Base-by-base conservation (phyloP, 1,140 invertebrate genomes). In the Cydia fagiglandana region DNA sequence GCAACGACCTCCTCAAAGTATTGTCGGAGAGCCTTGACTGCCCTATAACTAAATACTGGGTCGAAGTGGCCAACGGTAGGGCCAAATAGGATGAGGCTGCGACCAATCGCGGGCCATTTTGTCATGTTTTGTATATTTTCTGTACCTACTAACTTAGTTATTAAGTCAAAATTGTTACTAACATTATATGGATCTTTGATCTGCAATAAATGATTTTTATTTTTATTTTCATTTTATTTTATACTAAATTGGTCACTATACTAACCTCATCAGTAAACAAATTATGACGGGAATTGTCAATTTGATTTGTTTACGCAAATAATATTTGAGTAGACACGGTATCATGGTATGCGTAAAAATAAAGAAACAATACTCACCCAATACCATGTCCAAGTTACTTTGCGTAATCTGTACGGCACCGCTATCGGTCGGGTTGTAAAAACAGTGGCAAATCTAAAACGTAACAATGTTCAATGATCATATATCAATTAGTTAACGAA, bases 351-450 rank as follows among this genome's bases (percentile, higher is more conserved):
- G 28, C 24, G 53, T 28, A 41, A 24, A 74, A 61, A 66, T 15
- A 74, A 24, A 15, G n/a, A 74, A 74, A 50, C 24, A 50, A 45
- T 77, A 87, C 93, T 95, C 94, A 98, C 97, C 96, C 94, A 98
- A 94, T 78, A 96, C 96, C 94, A 95, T 95, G 92, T 97, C 96
- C 92, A 98, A 95, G 93, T 97, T 97, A 83, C 95, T 93, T 91
- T 95, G 93, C 76, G 95, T 96, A 82, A 98, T 94, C 85, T 96
- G 93, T 64, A 97, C 94, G 73, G 97, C 97, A 76, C 96, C 97
- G 87, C 96, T 95, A 93, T 95, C 94, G 76, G 94, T 95, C 76
- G 94, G 94, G 89, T 94, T 95, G 83, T 95, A 95, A 91, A 95
- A 95, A 85, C 94, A 88, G 86, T 94, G 93, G 84, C 93, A 94